Base-by-base conservation (phyloP, 2,113 vertebrate species). In the Thunnus maccoyii region DNA sequence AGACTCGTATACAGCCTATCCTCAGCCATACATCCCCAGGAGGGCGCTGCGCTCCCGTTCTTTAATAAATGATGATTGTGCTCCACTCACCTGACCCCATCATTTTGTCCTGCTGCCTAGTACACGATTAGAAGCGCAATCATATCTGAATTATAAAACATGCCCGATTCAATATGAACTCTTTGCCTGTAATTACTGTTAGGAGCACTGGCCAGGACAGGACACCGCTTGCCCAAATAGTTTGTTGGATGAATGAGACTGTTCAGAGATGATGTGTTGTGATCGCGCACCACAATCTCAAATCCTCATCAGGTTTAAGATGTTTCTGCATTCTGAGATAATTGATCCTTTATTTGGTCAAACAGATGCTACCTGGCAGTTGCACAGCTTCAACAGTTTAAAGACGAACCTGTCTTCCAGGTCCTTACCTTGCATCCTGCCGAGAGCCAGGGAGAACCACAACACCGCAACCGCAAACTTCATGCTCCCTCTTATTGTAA, bases 361-460 rank as follows among this genome's bases (percentile, higher is more conserved):
- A 6, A 60, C 3, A 17, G 41, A 27, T 20, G 16, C 15, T 15
- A 9, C n/a, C 47, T 5, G 18, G 2, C 47, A 72, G 22, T 44
- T 67, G 25, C 7, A n/a, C 32, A 3, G 50, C 36, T 62, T 72
- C 72, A 77, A 61, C 61, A 80, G 76, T 81, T 80, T 48, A 68
- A 25, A 60, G n/a, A 57, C 8, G 41, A 51, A 50, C 5, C 47
- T 47, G 51, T 58, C 17, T 41, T 44, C 9, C 60, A 4, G 32
- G 15, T 62, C 16, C 94, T 89, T 90, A 95, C 95, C 94, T 91
- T 91, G 88, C 22, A 51, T 84, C 48, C 79, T 56, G 32, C 90
- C 87, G 55, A 80, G 70, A 70, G 83, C 75, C 55, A 93, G 63
- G 52, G 67, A 86, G 69, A 89, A 64, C 68, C 87, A 94, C 81